A percentile compares a stretch with the other conserved stretches of the same genome.
Evolutionary conservation across 1,140 invertebrate genomes (phyloP).

Genomic region (Nomia melanderi): DNA sequence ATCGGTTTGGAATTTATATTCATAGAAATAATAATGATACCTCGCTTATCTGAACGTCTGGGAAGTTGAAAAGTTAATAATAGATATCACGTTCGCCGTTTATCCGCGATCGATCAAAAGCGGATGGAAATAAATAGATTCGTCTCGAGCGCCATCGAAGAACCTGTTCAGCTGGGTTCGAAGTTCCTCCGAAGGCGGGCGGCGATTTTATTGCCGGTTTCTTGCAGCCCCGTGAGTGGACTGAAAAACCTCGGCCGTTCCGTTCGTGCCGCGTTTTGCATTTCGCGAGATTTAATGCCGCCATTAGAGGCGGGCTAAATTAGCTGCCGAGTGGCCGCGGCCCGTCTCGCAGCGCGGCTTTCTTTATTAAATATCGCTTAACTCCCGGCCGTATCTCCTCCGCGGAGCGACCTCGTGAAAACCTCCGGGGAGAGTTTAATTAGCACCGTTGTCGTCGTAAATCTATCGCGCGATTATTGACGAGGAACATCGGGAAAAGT

Average conservation of each 20-base stretch:
- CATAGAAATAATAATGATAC: no score
- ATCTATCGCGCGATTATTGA: conserved; percentile 11
- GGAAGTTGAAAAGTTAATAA: neutral
- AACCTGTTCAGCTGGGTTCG: neutral
- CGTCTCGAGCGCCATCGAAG: neutral
- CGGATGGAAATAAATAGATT: neutral
- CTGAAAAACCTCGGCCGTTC: neutral
- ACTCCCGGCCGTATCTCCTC: neutral
- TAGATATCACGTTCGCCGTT: neutral
- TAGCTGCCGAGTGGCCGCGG: neutral
- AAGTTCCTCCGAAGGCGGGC: neutral
- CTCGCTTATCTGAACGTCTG: no score
- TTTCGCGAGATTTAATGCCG: conserved; percentile 11
- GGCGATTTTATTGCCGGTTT: neutral
- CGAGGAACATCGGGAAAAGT: conserved; percentile 4
- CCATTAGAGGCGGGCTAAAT: conserved; percentile 13
- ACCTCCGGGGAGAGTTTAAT: conserved; percentile 23
- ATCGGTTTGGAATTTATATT: no score
- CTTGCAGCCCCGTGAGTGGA: neutral
- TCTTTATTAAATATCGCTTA: conserved; percentile 16
- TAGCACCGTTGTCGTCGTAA: conserved; percentile 10
- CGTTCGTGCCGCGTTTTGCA: neutral
- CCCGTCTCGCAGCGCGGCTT: neutral
- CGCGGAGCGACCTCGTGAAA: neutral
- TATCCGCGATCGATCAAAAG: neutral